Base-by-base conservation (phyloP, 2,888 invertebrate genomes). In the Drosophila algonquin region DNA sequence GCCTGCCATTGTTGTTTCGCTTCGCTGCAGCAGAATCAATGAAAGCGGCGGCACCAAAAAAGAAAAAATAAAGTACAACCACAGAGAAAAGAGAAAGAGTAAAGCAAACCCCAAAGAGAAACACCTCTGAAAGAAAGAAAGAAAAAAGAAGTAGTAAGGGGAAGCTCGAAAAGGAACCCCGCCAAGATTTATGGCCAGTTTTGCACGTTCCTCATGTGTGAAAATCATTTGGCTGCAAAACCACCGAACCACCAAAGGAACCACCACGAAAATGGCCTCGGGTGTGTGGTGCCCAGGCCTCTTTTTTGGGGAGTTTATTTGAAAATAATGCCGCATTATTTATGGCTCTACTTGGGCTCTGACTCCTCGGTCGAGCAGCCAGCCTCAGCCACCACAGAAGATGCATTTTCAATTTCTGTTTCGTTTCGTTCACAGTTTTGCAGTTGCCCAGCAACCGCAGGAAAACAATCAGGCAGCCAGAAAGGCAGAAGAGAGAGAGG, bases 311-410 rank as follows among this genome's bases (percentile, higher is more conserved):
- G 79, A 83, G 88, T 88, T 89, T 88, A 86, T 89, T 87, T 84
- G 85, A 85, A 89, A 89, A 89, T 85, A 87, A 87, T 83, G 86
- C 85, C 75, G 75, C 80, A 79, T 86, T 86, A 88, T 88, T 90
- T 88, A 88, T 90, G 83, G 79, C 74, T 59, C 79, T 71, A 64
- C 67, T 55, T 40, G 70, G 44, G 63, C 70, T 68, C 79, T 62
- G 69, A 72, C 45, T n/a, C 76, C 45, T 14, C 76, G 52, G 60
- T 7, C 21, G 21, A 9, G 6, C 56, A 47, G 56, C n/a, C 48
- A n/a, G 40, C 12, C 14, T n/a, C n/a, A 16, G 54, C 24, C 30
- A 40, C 55, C 65, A 52, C 45, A 60, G 57, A 60, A 73, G 55
- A 63, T 81, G 80, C 76, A 85, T 79, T 83, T 75, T 76, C 84